A percentile compares a stretch with the other conserved stretches of the same genome.
Conservation (phyloP, 2,888 invertebrate species). For the Halictus ligatus region DNA sequence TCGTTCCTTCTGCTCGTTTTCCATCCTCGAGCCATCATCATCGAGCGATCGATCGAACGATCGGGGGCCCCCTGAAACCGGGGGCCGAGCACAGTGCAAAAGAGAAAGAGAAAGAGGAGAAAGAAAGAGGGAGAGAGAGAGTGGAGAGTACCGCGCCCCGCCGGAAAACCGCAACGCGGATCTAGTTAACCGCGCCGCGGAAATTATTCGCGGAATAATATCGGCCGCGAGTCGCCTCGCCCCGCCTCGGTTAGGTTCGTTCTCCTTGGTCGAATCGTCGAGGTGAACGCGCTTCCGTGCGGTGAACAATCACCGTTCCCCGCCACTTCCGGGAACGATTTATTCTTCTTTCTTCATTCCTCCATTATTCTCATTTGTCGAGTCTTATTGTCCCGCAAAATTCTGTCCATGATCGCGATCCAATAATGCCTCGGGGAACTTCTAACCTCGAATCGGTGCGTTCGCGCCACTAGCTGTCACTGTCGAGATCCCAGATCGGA, state of each 20-base stretch:
- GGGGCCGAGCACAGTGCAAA: background rate
- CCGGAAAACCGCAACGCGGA: slow-evolving; percentile 74
- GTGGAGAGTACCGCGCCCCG: slow-evolving; percentile 29
- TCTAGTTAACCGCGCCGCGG: slow-evolving; percentile 73
- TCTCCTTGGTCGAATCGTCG: slow-evolving; percentile 29
- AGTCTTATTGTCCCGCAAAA: background rate
- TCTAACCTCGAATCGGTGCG: background rate
- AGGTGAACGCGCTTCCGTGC: slow-evolving; percentile 45
- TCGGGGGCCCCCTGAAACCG: slow-evolving; percentile 26
- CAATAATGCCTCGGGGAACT: background rate
- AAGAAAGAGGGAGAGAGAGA: background rate
- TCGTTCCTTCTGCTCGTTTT: slow-evolving; percentile 52
- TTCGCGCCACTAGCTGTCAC: background rate
- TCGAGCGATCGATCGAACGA: slow-evolving; percentile 59
- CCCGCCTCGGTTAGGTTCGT: background rate
- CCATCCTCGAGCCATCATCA: slow-evolving; percentile 64
- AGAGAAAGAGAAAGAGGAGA: background rate
- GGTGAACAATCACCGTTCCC: background rate
- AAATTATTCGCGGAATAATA: slow-evolving; percentile 73
- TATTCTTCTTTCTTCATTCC: background rate
- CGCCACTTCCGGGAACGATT: slow-evolving; percentile 16
- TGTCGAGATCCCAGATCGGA: background rate
- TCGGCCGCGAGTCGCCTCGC: slow-evolving; percentile 38
- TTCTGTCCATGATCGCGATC: background rate
- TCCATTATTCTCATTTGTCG: background rate